Conservation (phyloP, 2,113 vertebrate genomes). For the Zosterops borbonicus region DNA sequence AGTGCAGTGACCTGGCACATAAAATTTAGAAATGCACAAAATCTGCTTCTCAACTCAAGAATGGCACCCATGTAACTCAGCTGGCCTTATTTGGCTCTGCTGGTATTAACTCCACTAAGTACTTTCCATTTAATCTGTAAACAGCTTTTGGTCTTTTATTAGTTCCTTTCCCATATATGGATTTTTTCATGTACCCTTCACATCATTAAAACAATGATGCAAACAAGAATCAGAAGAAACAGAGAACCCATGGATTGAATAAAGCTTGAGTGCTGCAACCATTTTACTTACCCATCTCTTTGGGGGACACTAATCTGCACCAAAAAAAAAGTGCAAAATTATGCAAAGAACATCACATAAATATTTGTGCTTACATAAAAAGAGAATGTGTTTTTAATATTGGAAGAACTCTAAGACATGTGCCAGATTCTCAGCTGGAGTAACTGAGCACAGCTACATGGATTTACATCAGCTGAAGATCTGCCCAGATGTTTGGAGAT, state of each 20-base stretch:
- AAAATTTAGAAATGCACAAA: background rate
- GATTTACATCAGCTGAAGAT: constrained; percentile 38
- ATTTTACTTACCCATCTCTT: background rate
- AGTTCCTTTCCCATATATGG: background rate
- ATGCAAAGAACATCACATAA: background rate
- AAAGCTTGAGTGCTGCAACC: background rate
- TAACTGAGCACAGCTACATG: background rate
- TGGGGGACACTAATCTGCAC: background rate
- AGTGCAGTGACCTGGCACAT: background rate
- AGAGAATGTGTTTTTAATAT: constrained; percentile 25
- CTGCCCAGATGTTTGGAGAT: constrained; percentile 23
- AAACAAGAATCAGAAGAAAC: background rate
- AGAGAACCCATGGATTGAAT: background rate
- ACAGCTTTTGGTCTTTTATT: background rate
- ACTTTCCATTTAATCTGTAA: background rate
- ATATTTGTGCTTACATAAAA: constrained; percentile 15
- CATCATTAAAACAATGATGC: background rate
- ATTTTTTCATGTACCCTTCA: background rate
- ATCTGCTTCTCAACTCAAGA: background rate
- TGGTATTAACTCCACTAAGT: background rate
- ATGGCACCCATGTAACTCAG: background rate
- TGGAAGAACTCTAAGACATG: background rate
- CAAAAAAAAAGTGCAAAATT: background rate
- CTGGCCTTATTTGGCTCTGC: background rate
- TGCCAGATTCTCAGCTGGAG: constrained; percentile 47